Evolutionary conservation across 1,140 invertebrate genomes (phyloP).

Genomic region (Metopolophium dirhodum): DNA sequence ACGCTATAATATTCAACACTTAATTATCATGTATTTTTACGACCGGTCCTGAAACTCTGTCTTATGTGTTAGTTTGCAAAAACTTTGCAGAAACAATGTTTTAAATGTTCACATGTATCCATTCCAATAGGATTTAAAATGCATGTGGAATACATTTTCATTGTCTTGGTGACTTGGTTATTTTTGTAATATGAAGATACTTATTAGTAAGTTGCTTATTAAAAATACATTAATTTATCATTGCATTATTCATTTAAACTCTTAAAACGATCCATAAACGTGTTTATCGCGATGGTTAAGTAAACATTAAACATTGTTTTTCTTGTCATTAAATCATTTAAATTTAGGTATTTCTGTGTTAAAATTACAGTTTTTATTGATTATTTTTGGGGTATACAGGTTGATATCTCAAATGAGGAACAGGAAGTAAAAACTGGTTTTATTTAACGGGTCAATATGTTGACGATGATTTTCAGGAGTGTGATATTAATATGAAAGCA

Average conservation of each 20-base stretch:
- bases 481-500: conserved; percentile 35
- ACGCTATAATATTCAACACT: no score
- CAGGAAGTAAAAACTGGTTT: conserved; percentile 52
- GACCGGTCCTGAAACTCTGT: not conserved
- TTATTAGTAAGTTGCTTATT: not conserved
- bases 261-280: not conserved
- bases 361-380: not conserved
- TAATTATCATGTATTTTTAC: not conserved
- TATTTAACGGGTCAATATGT: conserved; percentile 39
- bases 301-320: not conserved
- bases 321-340: not conserved
- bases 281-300: no score
- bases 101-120: not conserved
- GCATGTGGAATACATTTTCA: not conserved
- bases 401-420: not conserved
- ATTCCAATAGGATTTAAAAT: not conserved
- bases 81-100: not conserved
- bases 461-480: not conserved
- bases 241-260: not conserved
- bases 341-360: not conserved
- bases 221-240: not conserved
- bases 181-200: not conserved
- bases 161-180: not conserved
- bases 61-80: no score
- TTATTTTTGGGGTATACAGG: not conserved